A percentile compares a stretch with the other conserved stretches of the same genome.
Evolutionary conservation across 2,797 vertebrate species (phyloP).

Genomic region (Amblyopsis hoosieri): DNA sequence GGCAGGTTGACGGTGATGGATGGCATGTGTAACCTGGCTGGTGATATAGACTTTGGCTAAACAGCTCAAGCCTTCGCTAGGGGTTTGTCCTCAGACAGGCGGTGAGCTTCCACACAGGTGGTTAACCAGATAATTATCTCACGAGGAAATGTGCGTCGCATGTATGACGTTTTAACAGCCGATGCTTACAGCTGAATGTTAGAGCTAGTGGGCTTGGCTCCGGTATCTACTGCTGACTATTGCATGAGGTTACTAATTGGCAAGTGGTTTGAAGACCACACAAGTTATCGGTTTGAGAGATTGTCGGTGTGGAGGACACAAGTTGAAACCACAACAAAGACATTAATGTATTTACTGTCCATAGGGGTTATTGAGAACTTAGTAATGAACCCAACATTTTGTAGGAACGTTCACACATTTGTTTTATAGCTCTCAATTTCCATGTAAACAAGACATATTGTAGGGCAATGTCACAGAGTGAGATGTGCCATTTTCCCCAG

Average conservation of each 20-base stretch:
- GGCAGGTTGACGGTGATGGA: constrained; percentile 75
- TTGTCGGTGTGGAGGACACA: constrained; percentile 35
- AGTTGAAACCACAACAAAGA: constrained; percentile 50
- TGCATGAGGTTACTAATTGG: constrained; percentile 37
- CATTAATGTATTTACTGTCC: constrained; percentile 39
- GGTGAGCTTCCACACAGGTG: constrained; percentile 66
- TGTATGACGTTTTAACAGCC: constrained; percentile 14
- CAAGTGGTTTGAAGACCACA: constrained; percentile 23
- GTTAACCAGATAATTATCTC: constrained; percentile 59
- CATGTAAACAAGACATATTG: constrained; percentile 76
- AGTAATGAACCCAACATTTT: constrained; percentile 63
- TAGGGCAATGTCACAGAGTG: constrained; percentile 66
- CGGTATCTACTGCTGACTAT: constrained; percentile 37
- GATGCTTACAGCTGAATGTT: neutral
- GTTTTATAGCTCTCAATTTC: constrained; percentile 52
- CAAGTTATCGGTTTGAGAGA: constrained; percentile 12
- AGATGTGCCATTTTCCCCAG: constrained; percentile 72
- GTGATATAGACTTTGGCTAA: constrained; percentile 74
- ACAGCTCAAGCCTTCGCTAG: constrained; percentile 67
- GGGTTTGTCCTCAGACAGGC: constrained; percentile 69
- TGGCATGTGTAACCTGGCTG: constrained; percentile 72
- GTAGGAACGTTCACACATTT: constrained; percentile 54
- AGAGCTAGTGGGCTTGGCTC: neutral
- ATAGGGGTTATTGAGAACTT: constrained; percentile 38
- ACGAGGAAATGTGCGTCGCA: constrained; percentile 20